phyloP scores from a whole-genome alignment of 2,113 vertebrate species.

The Caretta caretta region DNA sequence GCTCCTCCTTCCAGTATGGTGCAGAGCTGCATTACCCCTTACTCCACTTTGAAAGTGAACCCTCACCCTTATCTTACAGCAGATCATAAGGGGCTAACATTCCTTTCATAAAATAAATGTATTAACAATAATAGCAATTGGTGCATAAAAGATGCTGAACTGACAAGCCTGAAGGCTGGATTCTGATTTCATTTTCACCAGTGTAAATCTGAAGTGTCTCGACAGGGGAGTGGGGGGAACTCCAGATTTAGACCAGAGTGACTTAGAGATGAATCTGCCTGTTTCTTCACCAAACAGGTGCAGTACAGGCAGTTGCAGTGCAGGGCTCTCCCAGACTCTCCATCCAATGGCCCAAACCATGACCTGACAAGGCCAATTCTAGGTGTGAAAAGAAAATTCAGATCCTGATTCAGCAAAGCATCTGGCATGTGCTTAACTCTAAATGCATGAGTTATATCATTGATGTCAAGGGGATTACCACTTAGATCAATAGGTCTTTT shows the following conservation, averaged over 20 bases:
- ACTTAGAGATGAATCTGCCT: background rate
- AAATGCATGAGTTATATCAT: background rate
- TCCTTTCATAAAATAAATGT: background rate
- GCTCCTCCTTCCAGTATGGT: background rate
- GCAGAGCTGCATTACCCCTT: background rate
- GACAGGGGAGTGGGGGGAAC: background rate
- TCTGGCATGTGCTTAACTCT: background rate
- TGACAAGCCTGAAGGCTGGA: background rate
- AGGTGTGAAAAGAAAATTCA: background rate
- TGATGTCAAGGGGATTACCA: background rate
- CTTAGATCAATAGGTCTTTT: background rate
- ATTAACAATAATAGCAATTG: background rate
- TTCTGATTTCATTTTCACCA: background rate
- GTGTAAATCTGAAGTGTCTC: background rate
- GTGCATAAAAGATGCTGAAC: background rate
- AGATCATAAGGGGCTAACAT: background rate
- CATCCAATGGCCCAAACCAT: background rate
- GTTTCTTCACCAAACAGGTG: background rate
- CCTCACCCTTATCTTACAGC: background rate
- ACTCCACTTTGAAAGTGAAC: background rate
- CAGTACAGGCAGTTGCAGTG: background rate
- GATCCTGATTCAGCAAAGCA: background rate
- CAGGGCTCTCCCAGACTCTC: background rate
- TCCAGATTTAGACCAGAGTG: background rate
- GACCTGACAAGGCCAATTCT: background rate